Evolutionary conservation across 2,888 invertebrate species (phyloP).

Genomic region (Anthophora plumipes): DNA sequence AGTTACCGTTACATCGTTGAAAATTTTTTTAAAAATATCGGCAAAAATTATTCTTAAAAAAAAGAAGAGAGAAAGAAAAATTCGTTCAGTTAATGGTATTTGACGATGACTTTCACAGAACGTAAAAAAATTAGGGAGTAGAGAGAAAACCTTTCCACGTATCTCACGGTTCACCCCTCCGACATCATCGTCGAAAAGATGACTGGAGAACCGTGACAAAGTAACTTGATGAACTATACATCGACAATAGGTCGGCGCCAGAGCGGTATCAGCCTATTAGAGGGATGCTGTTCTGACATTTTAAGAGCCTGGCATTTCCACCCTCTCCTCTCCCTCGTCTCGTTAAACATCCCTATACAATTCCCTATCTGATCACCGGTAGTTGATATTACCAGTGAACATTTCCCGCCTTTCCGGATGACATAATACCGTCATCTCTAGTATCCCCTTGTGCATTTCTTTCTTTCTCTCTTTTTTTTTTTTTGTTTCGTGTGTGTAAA

Average conservation of each 20-base stretch:
- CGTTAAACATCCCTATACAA: conserved; percentile 76
- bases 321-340: conserved; percentile 52
- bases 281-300: conserved; percentile 82
- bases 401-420: conserved; percentile 77
- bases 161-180: conserved; percentile 53
- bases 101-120: too few relatives aligned
- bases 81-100: neutral
- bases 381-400: conserved; percentile 75
- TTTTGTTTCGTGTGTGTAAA: neutral
- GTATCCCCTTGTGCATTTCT: conserved; percentile 13
- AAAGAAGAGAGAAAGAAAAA: too few relatives aligned
- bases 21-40: too few relatives aligned
- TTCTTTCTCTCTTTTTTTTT: neutral
- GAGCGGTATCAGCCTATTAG: conserved; percentile 74
- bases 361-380: conserved; percentile 77
- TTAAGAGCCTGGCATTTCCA: conserved; percentile 79
- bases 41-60: too few relatives aligned
- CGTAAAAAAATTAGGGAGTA: neutral
- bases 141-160: conserved; percentile 16
- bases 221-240: conserved; percentile 57
- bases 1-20: too few relatives aligned
- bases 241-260: conserved; percentile 37
- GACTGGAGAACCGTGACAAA: conserved; percentile 62
- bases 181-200: conserved; percentile 31
- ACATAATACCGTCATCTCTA: conserved; percentile 73